These are phyloP conservation scores for Gephyroberyx darwinii DNA, from an alignment of 2,797 vertebrate species.

Conservation along the genomic window DNA sequence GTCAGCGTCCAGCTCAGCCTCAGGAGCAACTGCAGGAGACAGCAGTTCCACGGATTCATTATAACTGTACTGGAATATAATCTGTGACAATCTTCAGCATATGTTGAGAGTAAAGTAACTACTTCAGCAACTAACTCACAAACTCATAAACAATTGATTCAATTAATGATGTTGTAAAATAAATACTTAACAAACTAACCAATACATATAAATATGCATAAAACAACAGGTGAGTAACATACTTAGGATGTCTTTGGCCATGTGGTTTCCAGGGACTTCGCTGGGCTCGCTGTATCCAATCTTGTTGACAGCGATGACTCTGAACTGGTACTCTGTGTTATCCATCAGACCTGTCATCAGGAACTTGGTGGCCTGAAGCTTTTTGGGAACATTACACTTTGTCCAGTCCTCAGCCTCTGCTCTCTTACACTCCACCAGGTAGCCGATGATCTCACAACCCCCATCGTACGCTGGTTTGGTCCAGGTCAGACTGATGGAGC, in stretches of 20 bases:
- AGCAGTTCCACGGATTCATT: neutral
- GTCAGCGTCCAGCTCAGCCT: slow-evolving; percentile 96
- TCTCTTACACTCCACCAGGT: slow-evolving; percentile 93
- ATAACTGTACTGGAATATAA: no score
- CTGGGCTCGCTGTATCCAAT: slow-evolving; percentile 97
- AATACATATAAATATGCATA: neutral
- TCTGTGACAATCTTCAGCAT: no score
- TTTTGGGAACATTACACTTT: slow-evolving; percentile 94
- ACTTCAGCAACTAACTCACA: no score
- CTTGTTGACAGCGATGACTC: slow-evolving; percentile 93
- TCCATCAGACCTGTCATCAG: slow-evolving; percentile 90
- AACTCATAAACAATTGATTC: no score
- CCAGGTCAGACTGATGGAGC: slow-evolving; percentile 93
- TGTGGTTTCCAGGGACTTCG: slow-evolving; percentile 94
- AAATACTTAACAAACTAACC: no score
- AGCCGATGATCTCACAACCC: slow-evolving; percentile 96
- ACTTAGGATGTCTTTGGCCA: slow-evolving; percentile 95
- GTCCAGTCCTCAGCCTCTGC: slow-evolving; percentile 90
- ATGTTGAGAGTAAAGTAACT: no score
- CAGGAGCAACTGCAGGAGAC: slow-evolving; percentile 87
- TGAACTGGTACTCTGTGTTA: slow-evolving; percentile 93
- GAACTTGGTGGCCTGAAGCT: slow-evolving; percentile 90
- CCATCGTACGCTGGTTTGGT: slow-evolving; percentile 97
- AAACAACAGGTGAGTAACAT: slow-evolving; percentile 64
- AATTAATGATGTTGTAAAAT: no score